Evolutionary conservation across 2,888 invertebrate genomes (phyloP), one percentile per base, ranked within the genome.

Genomic region (Abrostola triplasia): DNA sequence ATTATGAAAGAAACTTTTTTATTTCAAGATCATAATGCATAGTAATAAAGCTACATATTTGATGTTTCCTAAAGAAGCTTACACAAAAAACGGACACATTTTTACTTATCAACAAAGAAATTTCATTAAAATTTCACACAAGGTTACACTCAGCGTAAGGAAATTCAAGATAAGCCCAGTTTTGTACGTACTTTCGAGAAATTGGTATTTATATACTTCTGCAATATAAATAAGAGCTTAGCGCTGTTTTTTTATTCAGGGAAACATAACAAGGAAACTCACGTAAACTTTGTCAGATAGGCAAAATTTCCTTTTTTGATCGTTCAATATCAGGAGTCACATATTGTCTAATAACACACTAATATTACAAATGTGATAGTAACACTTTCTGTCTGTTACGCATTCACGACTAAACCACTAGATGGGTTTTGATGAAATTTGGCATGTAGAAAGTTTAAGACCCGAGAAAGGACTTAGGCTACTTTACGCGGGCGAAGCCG

Each of bases 41-140:
- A 55, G 67, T 58, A 73, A 47, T 8, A 58, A 64, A 60, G 38
- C 47, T 56, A 54, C 55, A 73, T 73, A 70, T 73, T 74, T 38
- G 57, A 47, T 24, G 24, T 24, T 24, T 24, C 24, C 1, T 48
- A 53, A 62, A 53, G 47, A 50, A 70, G 59, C 50, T 73, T 58
- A 53, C 53, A 62, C 70, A 74, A 74, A 65, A 74, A 65, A 37
- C 70, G 41, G 70, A 73, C 70, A 73, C 64, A 64, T 73, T 72
- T 76, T 78, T 76, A 82, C 77, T 79, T 81, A 79, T 79, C 76
- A 78, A 65, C 72, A 63, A 70, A 73, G 70, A 70, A 77, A 73
- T 76, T 67, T 76, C 77, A 76, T 76, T 76, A 76, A 77, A 77
- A 59, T 68, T 76, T 76, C 72, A 76, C 76, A 76, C 68, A 56